Evolutionary conservation across 2,797 vertebrate species (phyloP).

Genomic region (Sebastes nivosus): DNA sequence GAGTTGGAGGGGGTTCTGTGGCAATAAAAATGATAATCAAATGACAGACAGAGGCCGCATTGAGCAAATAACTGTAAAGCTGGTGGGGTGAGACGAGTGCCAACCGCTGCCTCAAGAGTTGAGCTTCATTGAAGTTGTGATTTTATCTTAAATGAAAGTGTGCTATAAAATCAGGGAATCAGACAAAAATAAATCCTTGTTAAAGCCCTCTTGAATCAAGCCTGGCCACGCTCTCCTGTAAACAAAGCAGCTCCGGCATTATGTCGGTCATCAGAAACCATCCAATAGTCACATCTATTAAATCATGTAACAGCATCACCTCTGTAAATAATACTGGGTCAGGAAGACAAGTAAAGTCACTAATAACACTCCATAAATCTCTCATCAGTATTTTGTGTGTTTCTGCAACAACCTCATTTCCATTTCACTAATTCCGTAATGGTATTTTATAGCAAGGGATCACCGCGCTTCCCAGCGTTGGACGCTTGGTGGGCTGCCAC

Average conservation of each 20-base stretch:
- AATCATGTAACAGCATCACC: neutral
- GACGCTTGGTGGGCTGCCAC: too few species aligned
- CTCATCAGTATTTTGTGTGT: neutral
- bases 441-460: too few species aligned
- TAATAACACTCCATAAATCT: neutral
- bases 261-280: neutral
- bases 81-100: slow-evolving; percentile 36
- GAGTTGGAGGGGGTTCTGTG: slow-evolving; percentile 54
- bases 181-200: slow-evolving; percentile 20
- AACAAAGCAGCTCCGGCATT: neutral
- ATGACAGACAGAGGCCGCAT: slow-evolving; percentile 56
- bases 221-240: neutral
- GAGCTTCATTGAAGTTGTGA: slow-evolving; percentile 35
- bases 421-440: neutral
- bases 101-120: slow-evolving; percentile 28
- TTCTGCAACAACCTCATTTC: neutral
- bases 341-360: neutral
- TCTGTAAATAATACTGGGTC: neutral
- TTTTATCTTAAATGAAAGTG: slow-evolving; percentile 51
- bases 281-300: neutral
- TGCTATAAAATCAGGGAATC: slow-evolving; percentile 24
- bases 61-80: slow-evolving; percentile 60
- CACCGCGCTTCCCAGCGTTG: too few species aligned
- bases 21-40: slow-evolving; percentile 76
- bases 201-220: slow-evolving; percentile 3